Conservation (phyloP, 2,888 invertebrate species). For the Alitta virens region DNA sequence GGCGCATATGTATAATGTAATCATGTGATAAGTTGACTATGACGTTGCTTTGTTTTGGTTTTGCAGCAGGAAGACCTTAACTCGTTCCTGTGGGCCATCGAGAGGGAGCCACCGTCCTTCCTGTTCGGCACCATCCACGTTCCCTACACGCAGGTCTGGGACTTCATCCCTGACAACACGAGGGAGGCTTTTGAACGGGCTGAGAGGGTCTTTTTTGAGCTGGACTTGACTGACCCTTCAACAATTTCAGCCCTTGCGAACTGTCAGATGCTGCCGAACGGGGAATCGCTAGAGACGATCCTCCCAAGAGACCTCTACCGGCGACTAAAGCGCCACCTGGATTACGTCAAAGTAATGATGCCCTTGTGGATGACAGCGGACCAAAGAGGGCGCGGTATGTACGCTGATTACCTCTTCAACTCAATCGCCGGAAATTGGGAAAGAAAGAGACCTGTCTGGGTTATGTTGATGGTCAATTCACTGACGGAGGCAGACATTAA, state of each 20-base stretch:
- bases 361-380: constrained; percentile 54
- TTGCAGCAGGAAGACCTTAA: constrained; percentile 35
- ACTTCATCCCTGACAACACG: constrained; percentile 60
- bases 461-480: constrained; percentile 62
- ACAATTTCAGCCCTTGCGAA: constrained; percentile 58
- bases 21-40: no score
- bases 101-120: constrained; percentile 54
- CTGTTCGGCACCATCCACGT: constrained; percentile 65
- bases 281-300: constrained; percentile 51
- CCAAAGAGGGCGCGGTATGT: constrained; percentile 53
- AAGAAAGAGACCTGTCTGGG: constrained; percentile 62
- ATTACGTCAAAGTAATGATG: constrained; percentile 56
- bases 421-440: constrained; percentile 62
- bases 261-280: constrained; percentile 59
- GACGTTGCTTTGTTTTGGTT: no score
- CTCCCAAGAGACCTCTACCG: constrained; percentile 58
- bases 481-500: constrained; percentile 59
- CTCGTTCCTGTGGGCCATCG: constrained; percentile 58
- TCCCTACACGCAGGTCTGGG: constrained; percentile 62
- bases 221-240: constrained; percentile 61
- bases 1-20: no score
- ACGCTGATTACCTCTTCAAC: constrained; percentile 59
- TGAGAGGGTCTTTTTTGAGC: constrained; percentile 61
- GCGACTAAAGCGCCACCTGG: constrained; percentile 58
- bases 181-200: constrained; percentile 60